Evolutionary conservation across 2,888 invertebrate genomes (phyloP).

Genomic region (Melanargia galathea): DNA sequence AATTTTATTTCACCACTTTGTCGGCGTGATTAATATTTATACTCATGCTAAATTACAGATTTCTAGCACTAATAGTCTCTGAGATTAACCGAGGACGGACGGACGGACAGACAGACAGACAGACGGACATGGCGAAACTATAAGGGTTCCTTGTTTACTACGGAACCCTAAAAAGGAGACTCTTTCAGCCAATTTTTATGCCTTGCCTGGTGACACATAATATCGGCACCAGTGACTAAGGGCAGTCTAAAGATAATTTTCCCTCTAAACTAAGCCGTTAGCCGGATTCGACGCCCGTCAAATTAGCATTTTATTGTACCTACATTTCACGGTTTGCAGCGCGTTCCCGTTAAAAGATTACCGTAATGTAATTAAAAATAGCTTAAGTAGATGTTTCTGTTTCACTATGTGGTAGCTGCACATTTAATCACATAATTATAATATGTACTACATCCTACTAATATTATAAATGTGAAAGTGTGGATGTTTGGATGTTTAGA

Average conservation of each 20-base stretch:
- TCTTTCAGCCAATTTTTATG: background rate
- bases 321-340: conserved; percentile 40
- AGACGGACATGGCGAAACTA: too few relatives aligned
- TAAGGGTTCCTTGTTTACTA: too few relatives aligned
- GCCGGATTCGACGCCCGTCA: conserved; percentile 42
- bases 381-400: conserved; percentile 22
- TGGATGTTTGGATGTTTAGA: too few relatives aligned
- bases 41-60: too few relatives aligned
- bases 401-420: conserved; percentile 23
- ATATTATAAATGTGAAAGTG: too few relatives aligned
- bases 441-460: too few relatives aligned
- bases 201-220: conserved; percentile 67
- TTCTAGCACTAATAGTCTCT: too few relatives aligned
- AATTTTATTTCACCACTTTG: too few relatives aligned
- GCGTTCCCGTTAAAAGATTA: conserved; percentile 39
- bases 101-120: too few relatives aligned
- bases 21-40: too few relatives aligned
- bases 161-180: background rate
- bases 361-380: conserved; percentile 33
- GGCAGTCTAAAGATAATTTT: conserved; percentile 62
- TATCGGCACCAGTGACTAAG: conserved; percentile 68
- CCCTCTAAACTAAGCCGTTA: conserved; percentile 43
- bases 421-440: conserved; percentile 7
- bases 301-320: conserved; percentile 44
- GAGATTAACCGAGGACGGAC: too few relatives aligned